Evolutionary conservation across 2,113 vertebrate species (phyloP).

Genomic region (Hippolais icterina): DNA sequence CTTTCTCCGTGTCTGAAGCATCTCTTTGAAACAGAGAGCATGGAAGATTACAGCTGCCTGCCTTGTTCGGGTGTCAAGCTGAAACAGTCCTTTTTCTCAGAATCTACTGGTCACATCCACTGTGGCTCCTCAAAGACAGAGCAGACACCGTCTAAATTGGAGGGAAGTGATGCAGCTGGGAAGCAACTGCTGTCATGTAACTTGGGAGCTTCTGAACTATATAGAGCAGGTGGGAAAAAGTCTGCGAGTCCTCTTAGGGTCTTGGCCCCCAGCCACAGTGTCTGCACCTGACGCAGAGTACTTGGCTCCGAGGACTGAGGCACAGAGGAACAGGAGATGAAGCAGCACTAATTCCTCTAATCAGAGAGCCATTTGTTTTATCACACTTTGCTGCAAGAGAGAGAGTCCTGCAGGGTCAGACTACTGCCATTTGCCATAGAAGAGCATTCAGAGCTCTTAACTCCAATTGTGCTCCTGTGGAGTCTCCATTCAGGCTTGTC

Average conservation of each 20-base stretch:
- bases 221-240: not conserved
- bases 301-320: not conserved
- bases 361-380: slow-evolving; percentile 28
- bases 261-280: not conserved
- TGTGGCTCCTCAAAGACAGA: not conserved
- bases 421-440: slow-evolving; percentile 19
- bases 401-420: not conserved
- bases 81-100: not conserved
- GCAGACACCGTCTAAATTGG: not conserved
- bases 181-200: not conserved
- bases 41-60: not conserved
- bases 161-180: not conserved
- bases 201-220: not conserved
- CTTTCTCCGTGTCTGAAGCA: not conserved
- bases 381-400: slow-evolving; percentile 8
- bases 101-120: not conserved
- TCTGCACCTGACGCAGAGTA: not conserved
- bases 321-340: not conserved
- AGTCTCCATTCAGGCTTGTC: slow-evolving; percentile 44
- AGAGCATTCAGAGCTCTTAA: slow-evolving; percentile 51
- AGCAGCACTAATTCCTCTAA: slow-evolving; percentile 36
- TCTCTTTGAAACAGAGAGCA: not conserved
- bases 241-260: not conserved
- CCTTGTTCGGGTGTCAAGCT: not conserved
- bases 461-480: slow-evolving; percentile 40